Percentiles rank a stretch among this genome's conserved stretches.
Evolutionary conservation across 2,113 vertebrate genomes (phyloP).

Genomic region (Dascyllus trimaculatus): DNA sequence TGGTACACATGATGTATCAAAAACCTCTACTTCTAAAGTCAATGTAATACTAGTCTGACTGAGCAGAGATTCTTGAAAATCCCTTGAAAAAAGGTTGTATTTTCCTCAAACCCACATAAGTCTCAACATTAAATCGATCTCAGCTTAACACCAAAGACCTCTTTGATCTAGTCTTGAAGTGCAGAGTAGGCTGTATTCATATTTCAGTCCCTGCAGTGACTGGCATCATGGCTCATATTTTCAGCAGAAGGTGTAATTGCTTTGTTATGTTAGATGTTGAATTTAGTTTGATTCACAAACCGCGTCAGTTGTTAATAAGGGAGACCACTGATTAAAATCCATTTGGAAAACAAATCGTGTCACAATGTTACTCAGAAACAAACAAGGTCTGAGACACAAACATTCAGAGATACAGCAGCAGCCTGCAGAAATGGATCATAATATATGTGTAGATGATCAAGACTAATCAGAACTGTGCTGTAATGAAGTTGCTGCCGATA

Average conservation of each 20-base stretch:
- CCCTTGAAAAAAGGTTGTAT: constrained; percentile 1
- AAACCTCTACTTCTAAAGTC: neutral
- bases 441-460: neutral
- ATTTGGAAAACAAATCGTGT: constrained; percentile 7
- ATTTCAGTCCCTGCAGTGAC: constrained; percentile 17
- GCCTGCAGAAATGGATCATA: neutral
- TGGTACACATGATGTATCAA: neutral
- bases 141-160: constrained; percentile 30
- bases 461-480: neutral
- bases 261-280: neutral
- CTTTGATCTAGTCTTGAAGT: constrained; percentile 30
- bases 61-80: constrained; percentile 21
- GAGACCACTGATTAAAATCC: constrained; percentile 4
- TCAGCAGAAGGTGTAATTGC: constrained; percentile 15
- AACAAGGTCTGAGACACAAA: constrained; percentile 7
- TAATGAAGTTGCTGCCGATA: neutral
- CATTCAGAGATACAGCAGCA: constrained; percentile 25
- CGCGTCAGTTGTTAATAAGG: neutral
- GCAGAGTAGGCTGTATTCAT: constrained; percentile 11
- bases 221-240: constrained; percentile 1
- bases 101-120: constrained; percentile 22
- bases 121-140: constrained; percentile 36
- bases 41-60: neutral
- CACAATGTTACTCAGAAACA: neutral
- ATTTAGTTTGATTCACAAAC: neutral